Evolutionary conservation across 2,113 vertebrate genomes (phyloP).

Genomic region (Austrofundulus limnaeus): DNA sequence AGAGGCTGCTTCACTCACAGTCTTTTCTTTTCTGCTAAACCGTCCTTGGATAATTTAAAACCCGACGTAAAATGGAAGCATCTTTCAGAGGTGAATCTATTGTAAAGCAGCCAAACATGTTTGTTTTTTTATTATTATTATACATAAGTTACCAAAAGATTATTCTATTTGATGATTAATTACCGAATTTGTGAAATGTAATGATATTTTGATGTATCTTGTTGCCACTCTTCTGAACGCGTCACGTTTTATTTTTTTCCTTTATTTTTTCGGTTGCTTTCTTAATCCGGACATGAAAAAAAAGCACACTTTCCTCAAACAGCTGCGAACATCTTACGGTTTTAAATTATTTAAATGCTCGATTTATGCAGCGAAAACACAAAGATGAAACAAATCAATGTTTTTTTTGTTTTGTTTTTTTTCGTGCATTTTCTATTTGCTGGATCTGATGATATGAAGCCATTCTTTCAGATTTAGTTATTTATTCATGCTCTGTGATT

Average conservation of each 20-base stretch:
- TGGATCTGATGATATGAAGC: constrained; percentile 73
- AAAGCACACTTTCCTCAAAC: constrained; percentile 68
- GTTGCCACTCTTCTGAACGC: constrained; percentile 77
- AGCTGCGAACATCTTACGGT: constrained; percentile 57
- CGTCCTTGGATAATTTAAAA: constrained; percentile 62
- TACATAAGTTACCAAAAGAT: constrained; percentile 77
- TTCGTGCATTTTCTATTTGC: constrained; percentile 73
- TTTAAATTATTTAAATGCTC: constrained; percentile 47
- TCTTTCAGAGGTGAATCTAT: constrained; percentile 71
- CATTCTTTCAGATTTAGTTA: constrained; percentile 70
- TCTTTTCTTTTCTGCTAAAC: constrained; percentile 52
- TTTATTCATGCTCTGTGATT: constrained; percentile 72
- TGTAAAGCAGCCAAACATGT: constrained; percentile 79
- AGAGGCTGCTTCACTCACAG: constrained; percentile 55
- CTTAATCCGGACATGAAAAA: constrained; percentile 60
- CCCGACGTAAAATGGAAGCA: constrained; percentile 69
- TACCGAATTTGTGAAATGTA: constrained; percentile 81
- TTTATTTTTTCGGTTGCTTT: too few species aligned
- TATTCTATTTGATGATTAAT: constrained; percentile 77
- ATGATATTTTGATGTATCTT: constrained; percentile 83
- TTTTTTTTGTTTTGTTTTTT: constrained; percentile 69
- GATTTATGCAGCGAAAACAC: constrained; percentile 64
- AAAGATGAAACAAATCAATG: constrained; percentile 56
- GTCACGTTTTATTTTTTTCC: constrained; percentile 67
- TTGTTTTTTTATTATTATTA: constrained; percentile 75